Conservation (phyloP, 2,888 invertebrate species). For the Harpalus rufipes region DNA sequence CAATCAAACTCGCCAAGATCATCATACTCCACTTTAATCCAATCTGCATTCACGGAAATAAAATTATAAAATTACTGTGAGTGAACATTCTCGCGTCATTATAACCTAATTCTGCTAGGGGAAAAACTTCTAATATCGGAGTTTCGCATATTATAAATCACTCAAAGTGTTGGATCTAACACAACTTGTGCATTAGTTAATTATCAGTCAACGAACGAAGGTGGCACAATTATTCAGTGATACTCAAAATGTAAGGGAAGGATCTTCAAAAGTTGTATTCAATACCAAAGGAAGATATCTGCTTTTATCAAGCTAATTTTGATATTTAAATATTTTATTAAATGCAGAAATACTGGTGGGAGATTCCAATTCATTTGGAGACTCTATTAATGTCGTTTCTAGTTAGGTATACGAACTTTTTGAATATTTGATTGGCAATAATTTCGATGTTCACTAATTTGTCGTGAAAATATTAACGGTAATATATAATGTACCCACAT, state of each 20-base stretch:
- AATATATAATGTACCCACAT: too few species aligned
- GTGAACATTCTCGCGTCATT: conserved; percentile 14
- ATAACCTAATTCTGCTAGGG: conserved; percentile 26
- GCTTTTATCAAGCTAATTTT: too few species aligned
- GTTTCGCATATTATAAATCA: conserved; percentile 54
- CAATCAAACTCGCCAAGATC: conserved; percentile 21
- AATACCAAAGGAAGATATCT: too few species aligned
- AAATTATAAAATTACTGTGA: conserved; percentile 26
- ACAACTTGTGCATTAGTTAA: conserved; percentile 58
- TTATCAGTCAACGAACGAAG: conserved; percentile 11
- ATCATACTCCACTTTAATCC: conserved; percentile 41
- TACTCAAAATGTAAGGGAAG: not conserved
- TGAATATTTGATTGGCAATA: too few species aligned
- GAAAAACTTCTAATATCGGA: conserved; percentile 32
- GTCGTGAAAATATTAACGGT: too few species aligned
- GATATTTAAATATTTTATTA: too few species aligned
- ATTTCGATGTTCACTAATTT: too few species aligned
- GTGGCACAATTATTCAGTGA: conserved; percentile 13
- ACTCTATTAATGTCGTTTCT: too few species aligned
- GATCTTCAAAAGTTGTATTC: not conserved
- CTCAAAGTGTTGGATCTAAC: conserved; percentile 31
- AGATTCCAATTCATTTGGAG: too few species aligned
- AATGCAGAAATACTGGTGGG: too few species aligned
- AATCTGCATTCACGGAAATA: conserved; percentile 33
- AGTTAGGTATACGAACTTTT: too few species aligned